Base-by-base conservation (phyloP, 2,797 vertebrate genomes). In the Danionella dracula region DNA sequence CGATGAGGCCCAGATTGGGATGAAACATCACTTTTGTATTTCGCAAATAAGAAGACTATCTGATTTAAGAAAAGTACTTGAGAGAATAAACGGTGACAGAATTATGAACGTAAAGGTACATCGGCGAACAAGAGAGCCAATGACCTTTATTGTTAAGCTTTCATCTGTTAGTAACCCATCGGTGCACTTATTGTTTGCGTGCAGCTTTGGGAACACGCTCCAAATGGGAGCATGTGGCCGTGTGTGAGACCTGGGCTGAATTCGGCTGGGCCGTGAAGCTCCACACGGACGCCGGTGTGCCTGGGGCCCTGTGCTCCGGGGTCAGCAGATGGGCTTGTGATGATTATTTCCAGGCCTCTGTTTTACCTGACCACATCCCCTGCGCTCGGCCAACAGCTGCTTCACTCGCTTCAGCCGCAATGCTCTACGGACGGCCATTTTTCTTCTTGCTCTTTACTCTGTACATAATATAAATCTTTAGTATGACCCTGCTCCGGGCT, bases 301-400 rank as follows among this genome's bases (percentile, higher is more conserved):
- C 90, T 79, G 85, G 90, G 93, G 93, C 90, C 85, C 80, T 84
- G 85, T 91, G 88, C 84, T 94, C 93, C 90, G 90, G 92, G 92
- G 92, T 93, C 92, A 92, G 91, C 95, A 98, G 95, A 97, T 98
- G 95, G 95, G 90, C 90, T 83, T 90, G 85, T 95, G 94, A 92
- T 93, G 92, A 88, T 93, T 93, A 89, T 93, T 94, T 94, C 88
- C 92, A 93, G 87, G 88, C 88, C 65, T 70, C 88, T 88, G 87
- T 90, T 90, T 92, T 94, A 92, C 90, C 92, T 94, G 93, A 92
- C 93, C 93, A 89, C 93, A 88, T 92, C 89, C 88, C 92, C 85
- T 92, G 89, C 92, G 88, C 53, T 57, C 90, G 89, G 82, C 92
- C 93, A 96, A 91, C 95, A 98, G 92, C 93, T 97, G 94, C 91